These are phyloP conservation scores for Cephus nigrinus DNA, from an alignment of 2,888 invertebrate species.

Conservation along the genomic window DNA sequence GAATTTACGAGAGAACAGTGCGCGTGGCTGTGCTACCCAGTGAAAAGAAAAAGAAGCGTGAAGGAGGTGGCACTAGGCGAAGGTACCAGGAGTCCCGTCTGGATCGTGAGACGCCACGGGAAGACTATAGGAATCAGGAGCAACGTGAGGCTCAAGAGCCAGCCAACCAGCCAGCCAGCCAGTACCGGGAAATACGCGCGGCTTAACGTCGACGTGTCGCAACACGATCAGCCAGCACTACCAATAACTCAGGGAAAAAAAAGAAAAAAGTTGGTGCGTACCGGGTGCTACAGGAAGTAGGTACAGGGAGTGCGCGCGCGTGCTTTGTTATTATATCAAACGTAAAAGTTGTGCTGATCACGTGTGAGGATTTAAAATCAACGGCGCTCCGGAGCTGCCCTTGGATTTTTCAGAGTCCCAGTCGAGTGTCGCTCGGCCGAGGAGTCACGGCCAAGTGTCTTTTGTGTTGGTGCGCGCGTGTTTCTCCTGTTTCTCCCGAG, in stretches of 20 bases:
- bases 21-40: background rate
- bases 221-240: background rate
- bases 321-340: background rate
- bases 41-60: background rate
- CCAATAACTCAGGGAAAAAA: constrained; percentile 4
- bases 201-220: constrained; percentile 2
- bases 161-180: background rate
- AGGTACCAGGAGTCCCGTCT: background rate
- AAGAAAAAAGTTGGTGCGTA: background rate
- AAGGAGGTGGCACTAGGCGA: background rate
- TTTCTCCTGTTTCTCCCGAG: too few species aligned
- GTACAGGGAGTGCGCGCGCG: background rate
- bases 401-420: background rate
- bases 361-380: background rate
- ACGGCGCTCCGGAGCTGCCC: background rate
- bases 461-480: too few species aligned
- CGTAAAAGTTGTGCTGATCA: background rate
- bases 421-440: background rate
- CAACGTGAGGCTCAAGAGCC: too few species aligned
- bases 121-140: background rate
- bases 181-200: background rate
- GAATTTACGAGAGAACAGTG: background rate
- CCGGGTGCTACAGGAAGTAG: background rate
- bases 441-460: background rate
- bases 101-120: background rate